Conservation (phyloP, 1,140 invertebrate species). For the Coelopa frigida region DNA sequence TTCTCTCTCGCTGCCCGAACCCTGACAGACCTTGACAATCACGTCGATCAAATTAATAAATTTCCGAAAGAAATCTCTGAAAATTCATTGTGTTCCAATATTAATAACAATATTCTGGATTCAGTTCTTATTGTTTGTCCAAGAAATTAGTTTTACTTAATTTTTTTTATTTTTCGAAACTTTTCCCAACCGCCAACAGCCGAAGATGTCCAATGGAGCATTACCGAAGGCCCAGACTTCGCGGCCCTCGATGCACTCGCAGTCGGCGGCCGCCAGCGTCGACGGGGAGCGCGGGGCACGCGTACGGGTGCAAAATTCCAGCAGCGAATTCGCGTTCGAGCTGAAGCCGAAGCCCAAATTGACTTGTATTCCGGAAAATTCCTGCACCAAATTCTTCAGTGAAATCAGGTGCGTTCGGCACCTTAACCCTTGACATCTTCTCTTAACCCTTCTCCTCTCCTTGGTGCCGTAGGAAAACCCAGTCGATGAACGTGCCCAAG, state of each 20-base stretch:
- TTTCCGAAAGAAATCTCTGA: no score
- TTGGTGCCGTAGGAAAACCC: slow-evolving; percentile 11
- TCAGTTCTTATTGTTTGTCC: background rate
- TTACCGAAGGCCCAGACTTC: slow-evolving; percentile 6
- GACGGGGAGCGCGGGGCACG: background rate
- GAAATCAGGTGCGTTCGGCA: slow-evolving; percentile 21
- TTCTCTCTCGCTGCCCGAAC: no score
- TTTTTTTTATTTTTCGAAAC: background rate
- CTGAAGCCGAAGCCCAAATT: slow-evolving; percentile 29
- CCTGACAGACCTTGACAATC: no score
- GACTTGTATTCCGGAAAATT: slow-evolving; percentile 30
- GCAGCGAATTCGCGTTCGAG: slow-evolving; percentile 24
- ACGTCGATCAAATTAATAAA: no score
- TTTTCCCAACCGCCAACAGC: no score
- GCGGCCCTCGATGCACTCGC: slow-evolving; percentile 1
- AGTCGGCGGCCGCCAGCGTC: no score
- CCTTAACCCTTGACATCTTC: background rate
- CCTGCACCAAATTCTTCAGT: slow-evolving; percentile 20
- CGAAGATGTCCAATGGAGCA: slow-evolving; percentile 11
- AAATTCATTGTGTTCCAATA: no score
- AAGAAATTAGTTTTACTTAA: background rate
- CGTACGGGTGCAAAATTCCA: slow-evolving; percentile 7
- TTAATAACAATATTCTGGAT: no score
- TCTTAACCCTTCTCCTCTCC: background rate
- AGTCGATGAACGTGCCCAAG: slow-evolving; percentile 5